Evolutionary conservation across 2,888 invertebrate species (phyloP).

Genomic region (Imbricaverruca yamaguchii): DNA sequence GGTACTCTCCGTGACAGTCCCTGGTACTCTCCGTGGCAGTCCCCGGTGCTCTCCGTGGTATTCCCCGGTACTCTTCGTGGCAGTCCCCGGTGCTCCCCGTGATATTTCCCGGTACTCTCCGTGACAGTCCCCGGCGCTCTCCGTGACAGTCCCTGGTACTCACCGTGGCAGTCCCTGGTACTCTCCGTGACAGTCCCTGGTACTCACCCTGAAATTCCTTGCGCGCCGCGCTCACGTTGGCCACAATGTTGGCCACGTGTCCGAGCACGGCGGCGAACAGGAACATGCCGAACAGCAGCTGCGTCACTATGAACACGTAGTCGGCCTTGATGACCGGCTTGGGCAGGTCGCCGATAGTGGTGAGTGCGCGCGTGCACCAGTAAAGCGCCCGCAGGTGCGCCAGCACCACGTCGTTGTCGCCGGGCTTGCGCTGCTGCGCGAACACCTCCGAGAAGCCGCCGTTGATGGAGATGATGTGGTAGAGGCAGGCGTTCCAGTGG

Average conservation of each 20-base stretch:
- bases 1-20: too few species aligned
- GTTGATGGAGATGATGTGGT: conserved; percentile 93
- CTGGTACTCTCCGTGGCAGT: too few species aligned
- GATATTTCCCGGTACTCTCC: too few species aligned
- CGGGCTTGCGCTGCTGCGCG: background rate
- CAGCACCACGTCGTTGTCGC: conserved; percentile 65
- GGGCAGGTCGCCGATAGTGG: conserved; percentile 88
- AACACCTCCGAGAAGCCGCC: conserved; percentile 52
- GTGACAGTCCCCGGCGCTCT: too few species aligned
- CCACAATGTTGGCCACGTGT: conserved; percentile 96
- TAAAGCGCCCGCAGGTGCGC: conserved; percentile 96
- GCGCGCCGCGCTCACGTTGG: conserved; percentile 90
- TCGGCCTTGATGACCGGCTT: conserved; percentile 86
- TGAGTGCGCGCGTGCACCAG: conserved; percentile 93
- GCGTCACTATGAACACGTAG: conserved; percentile 89
- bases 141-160: too few species aligned
- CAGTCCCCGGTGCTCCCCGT: too few species aligned
- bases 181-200: too few species aligned
- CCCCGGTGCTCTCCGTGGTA: too few species aligned
- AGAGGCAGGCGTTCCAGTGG: conserved; percentile 99
- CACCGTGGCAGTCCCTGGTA: too few species aligned
- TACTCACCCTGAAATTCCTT: conserved; percentile 95
- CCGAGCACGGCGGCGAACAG: conserved; percentile 94
- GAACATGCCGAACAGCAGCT: conserved; percentile 86
- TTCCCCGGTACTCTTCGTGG: too few species aligned